Percentiles rank a stretch among this genome's conserved stretches.
Evolutionary conservation across 2,113 vertebrate genomes (phyloP).

Genomic region (Baryphthengus martii): DNA sequence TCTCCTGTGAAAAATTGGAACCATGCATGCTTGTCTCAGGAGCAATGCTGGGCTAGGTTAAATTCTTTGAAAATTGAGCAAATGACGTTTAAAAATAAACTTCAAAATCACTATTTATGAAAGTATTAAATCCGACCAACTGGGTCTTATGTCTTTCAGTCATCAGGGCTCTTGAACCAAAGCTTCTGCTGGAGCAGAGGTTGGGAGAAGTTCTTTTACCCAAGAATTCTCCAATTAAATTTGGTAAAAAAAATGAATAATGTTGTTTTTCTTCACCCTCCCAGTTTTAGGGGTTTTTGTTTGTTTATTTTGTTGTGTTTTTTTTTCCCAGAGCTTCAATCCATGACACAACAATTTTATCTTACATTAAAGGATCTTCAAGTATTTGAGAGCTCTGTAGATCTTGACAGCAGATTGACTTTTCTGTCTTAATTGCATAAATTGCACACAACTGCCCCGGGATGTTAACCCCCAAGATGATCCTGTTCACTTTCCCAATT

Average conservation of each 20-base stretch:
- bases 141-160: neutral
- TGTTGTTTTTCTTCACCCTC: neutral
- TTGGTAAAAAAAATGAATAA: neutral
- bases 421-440: constrained; percentile 9
- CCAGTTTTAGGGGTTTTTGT: neutral
- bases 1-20: neutral
- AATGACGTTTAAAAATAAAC: neutral
- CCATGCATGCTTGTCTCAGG: neutral
- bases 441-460: neutral
- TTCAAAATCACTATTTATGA: neutral
- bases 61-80: neutral
- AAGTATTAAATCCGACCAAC: neutral
- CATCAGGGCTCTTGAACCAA: neutral
- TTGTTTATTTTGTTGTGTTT: neutral
- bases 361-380: neutral
- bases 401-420: neutral
- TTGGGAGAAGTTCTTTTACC: neutral
- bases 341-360: neutral
- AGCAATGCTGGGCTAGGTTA: neutral
- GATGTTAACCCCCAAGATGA: neutral
- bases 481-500: neutral
- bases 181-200: neutral
- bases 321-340: neutral
- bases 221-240: neutral
- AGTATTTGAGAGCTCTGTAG: neutral